A percentile compares a stretch with the other conserved stretches of the same genome.
Evolutionary conservation across 2,797 vertebrate genomes (phyloP).

Genomic region (Chelmon rostratus): DNA sequence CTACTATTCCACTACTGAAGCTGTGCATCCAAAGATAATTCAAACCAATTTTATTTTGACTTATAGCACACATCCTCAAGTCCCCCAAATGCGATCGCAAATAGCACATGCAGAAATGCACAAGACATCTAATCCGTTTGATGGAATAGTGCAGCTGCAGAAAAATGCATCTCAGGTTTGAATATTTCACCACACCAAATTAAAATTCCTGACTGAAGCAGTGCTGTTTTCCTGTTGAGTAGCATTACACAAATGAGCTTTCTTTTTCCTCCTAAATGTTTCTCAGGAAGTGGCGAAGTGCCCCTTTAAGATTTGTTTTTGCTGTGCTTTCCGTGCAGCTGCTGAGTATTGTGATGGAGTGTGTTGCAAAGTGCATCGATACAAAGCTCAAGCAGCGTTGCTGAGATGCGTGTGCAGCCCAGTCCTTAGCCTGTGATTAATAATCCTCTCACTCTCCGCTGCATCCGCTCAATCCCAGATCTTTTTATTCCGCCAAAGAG

Average conservation of each 20-base stretch:
- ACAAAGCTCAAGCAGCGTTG: slow-evolving; percentile 10
- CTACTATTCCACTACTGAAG: too few relatives aligned
- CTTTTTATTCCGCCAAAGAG: slow-evolving; percentile 17
- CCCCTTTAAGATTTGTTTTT: background rate
- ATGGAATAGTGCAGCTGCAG: background rate
- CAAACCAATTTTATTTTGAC: too few relatives aligned
- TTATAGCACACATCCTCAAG: too few relatives aligned
- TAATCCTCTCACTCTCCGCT: slow-evolving; percentile 21
- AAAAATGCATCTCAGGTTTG: background rate
- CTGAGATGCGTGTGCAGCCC: slow-evolving; percentile 24
- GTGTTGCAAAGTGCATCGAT: slow-evolving; percentile 3
- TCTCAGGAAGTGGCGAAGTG: too few relatives aligned
- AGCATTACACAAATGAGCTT: too few relatives aligned
- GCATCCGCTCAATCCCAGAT: slow-evolving; percentile 14
- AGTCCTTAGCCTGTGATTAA: slow-evolving; percentile 16
- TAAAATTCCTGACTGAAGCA: too few relatives aligned
- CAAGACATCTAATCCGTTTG: background rate
- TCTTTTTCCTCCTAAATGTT: too few relatives aligned
- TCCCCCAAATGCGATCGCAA: too few relatives aligned
- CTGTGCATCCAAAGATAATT: too few relatives aligned
- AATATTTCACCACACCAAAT: background rate
- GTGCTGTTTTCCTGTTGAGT: too few relatives aligned
- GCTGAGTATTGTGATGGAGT: slow-evolving; percentile 3
- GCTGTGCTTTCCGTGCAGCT: background rate
- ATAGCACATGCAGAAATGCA: too few relatives aligned